Conservation (phyloP, 2,797 vertebrate species). For the Buphagus erythrorhynchus region DNA sequence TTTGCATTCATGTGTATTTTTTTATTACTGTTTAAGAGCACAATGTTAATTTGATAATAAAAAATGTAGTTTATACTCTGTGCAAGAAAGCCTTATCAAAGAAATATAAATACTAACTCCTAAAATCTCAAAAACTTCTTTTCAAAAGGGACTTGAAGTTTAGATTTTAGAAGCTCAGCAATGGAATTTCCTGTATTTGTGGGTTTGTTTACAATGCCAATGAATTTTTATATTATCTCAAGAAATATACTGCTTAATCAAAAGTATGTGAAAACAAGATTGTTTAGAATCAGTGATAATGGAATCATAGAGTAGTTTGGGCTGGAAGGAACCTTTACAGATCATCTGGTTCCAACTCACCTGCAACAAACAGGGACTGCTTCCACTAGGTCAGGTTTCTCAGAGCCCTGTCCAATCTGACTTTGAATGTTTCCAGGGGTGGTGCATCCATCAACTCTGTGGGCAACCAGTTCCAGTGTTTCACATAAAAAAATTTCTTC, state of each 20-base stretch:
- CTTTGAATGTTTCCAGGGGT: neutral
- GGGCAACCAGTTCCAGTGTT: neutral
- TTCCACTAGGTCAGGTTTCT: neutral
- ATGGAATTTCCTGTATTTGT: neutral
- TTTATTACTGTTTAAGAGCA: neutral
- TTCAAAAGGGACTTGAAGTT: neutral
- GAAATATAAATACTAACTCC: neutral
- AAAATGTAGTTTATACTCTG: neutral
- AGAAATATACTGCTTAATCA: neutral
- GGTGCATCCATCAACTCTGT: neutral
- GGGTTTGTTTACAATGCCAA: neutral
- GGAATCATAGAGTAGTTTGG: neutral
- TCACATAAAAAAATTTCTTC: neutral
- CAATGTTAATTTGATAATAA: neutral
- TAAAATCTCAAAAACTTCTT: neutral
- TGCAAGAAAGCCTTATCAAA: neutral
- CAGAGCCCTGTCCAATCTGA: neutral
- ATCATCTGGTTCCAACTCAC: neutral
- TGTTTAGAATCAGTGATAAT: neutral
- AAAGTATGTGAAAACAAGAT: neutral
- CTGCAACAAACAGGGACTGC: neutral
- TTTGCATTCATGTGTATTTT: neutral
- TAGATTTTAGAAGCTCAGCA: neutral
- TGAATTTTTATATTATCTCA: neutral
- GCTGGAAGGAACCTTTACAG: neutral